These are phyloP conservation scores for Gobio occitaniae DNA, from an alignment of 2,797 vertebrate genomes.

Conservation along the genomic window DNA sequence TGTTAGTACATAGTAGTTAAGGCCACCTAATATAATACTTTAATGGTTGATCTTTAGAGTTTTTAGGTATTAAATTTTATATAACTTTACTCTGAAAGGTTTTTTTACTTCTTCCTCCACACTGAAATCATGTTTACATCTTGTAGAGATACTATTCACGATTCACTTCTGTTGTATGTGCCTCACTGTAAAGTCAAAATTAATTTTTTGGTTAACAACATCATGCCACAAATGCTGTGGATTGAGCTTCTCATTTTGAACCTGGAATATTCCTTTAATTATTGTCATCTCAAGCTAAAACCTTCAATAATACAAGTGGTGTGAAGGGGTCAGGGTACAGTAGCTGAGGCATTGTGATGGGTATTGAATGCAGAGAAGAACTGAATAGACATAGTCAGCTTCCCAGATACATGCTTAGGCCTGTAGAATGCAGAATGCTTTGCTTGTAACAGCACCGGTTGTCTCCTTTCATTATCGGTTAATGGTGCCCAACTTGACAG, in stretches of 20 bases:
- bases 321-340: slow-evolving; percentile 60
- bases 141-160: neutral
- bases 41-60: no score
- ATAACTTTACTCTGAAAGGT: no score
- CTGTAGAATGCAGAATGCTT: slow-evolving; percentile 88
- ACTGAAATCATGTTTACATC: neutral
- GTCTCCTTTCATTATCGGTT: slow-evolving; percentile 98
- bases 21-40: no score
- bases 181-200: neutral
- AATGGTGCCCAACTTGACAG: slow-evolving; percentile 96
- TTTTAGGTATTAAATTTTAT: no score
- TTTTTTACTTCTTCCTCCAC: neutral
- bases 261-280: slow-evolving; percentile 49
- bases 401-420: slow-evolving; percentile 89
- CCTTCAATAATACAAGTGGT: slow-evolving; percentile 21
- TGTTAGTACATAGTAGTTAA: no score
- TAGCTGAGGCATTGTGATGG: slow-evolving; percentile 73
- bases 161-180: neutral
- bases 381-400: slow-evolving; percentile 87
- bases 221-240: neutral
- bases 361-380: slow-evolving; percentile 79
- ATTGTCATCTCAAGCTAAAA: slow-evolving; percentile 44
- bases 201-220: neutral
- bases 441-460: slow-evolving; percentile 91
- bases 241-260: neutral